These are phyloP conservation scores for Sinotaia quadrata DNA, from an alignment of 2,888 invertebrate genomes.

Conservation along the genomic window DNA sequence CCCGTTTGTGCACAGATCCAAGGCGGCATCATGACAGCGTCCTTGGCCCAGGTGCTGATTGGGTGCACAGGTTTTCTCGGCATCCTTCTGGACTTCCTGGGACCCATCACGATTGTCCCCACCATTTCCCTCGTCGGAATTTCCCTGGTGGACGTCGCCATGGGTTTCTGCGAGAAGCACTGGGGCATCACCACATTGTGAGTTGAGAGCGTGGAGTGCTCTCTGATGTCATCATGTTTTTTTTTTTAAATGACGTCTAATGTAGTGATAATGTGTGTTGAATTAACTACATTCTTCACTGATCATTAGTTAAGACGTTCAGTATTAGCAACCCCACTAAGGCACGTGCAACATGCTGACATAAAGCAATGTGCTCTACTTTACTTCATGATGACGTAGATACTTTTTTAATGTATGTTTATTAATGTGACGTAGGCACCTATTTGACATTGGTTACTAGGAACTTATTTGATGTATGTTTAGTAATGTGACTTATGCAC, in stretches of 20 bases:
- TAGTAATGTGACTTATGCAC: no score
- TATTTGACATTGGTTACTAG: no score
- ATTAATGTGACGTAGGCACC: no score
- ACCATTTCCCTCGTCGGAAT: slow-evolving; percentile 88
- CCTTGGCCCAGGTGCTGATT: slow-evolving; percentile 55
- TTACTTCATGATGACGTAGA: no score
- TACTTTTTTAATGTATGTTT: no score
- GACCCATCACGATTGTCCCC: slow-evolving; percentile 88
- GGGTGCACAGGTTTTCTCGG: slow-evolving; percentile 41
- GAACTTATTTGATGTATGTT: no score
- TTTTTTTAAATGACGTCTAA: background rate
- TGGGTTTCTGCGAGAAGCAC: slow-evolving; percentile 84
- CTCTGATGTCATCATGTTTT: background rate
- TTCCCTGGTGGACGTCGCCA: slow-evolving; percentile 86
- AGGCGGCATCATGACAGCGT: slow-evolving; percentile 59
- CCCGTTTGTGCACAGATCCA: slow-evolving; percentile 51
- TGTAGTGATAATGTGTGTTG: background rate
- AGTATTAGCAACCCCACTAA: no score
- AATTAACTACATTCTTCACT: no score
- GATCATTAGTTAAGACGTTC: no score
- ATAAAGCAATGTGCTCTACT: no score
- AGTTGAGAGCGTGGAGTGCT: slow-evolving; percentile 70
- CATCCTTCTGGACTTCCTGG: slow-evolving; percentile 75
- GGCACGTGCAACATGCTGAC: no score
- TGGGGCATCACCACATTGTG: slow-evolving; percentile 89